Conservation (phyloP, 2,888 invertebrate genomes). For the Trypoxylon attenuatum region DNA sequence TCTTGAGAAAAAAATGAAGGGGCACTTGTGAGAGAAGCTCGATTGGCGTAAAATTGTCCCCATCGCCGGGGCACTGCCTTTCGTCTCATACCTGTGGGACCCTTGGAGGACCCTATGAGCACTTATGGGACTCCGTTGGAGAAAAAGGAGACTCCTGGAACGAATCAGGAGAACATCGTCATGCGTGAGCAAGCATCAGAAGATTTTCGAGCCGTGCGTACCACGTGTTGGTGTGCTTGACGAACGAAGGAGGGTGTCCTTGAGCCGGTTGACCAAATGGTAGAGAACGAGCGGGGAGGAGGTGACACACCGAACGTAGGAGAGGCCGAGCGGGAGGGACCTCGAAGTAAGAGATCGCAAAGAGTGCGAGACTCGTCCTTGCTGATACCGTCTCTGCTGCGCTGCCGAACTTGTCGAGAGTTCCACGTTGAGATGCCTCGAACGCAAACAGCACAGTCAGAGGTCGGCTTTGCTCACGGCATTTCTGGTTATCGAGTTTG, state of each 20-base stretch:
- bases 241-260: slow-evolving; percentile 43
- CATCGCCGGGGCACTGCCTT: not conserved
- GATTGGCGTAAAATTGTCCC: not conserved
- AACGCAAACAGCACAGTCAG: slow-evolving; percentile 10
- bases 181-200: slow-evolving; percentile 15
- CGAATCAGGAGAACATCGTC: slow-evolving; percentile 14
- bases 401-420: slow-evolving; percentile 10
- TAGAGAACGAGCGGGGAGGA: slow-evolving; percentile 15
- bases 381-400: slow-evolving; percentile 26
- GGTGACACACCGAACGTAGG: slow-evolving; percentile 6
- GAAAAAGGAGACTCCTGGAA: slow-evolving; percentile 3
- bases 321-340: not conserved
- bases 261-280: slow-evolving; percentile 52
- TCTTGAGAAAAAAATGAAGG: not conserved
- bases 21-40: not conserved
- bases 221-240: slow-evolving; percentile 45
- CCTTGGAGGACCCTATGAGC: too few relatives aligned
- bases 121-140: too few relatives aligned
- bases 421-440: slow-evolving; percentile 2
- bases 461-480: slow-evolving; percentile 32
- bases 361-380: slow-evolving; percentile 12
- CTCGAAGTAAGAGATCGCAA: slow-evolving; percentile 32
- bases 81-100: not conserved
- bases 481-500: slow-evolving; percentile 43
- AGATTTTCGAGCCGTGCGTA: slow-evolving; percentile 37